Evolutionary conservation across 2,797 vertebrate genomes (phyloP), one percentile per base, ranked within the genome.

Genomic region (Urophycis tenuis): DNA sequence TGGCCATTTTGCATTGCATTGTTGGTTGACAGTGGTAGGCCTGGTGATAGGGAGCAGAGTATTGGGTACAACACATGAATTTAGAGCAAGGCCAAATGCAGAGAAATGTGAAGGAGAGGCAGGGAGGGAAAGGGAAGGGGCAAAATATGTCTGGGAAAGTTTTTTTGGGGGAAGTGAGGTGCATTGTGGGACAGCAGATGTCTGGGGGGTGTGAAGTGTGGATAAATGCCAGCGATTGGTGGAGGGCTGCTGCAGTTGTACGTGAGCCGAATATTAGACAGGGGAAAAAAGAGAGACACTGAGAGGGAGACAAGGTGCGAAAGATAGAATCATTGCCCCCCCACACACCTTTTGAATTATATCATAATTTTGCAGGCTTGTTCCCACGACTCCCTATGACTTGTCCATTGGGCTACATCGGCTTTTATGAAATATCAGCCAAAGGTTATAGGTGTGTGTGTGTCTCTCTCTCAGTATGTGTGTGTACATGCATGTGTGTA

Each of bases 201-300:
- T 15, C 89, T 91, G 93, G 92, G 92, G 94, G 89, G 83, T 92
- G 88, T 92, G 92, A 93, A 94, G 92, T 93, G 93, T 92, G 93
- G 94, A 94, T 95, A 93, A 94, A 93, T 95, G 95, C 94, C 90
- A 94, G 90, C 92, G 94, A 94, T 95, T 96, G 96, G 95, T 93
- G 93, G 93, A 93, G 81, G 80, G 84, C 85, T 95, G 95, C 94
- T 90, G 95, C 95, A 96, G 95, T 94, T 93, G 90, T 92, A 93
- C 95, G 95, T 97, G 96, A 94, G 95, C 90, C 81, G 96, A 95
- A 97, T 98, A 88, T 93, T 84, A 93, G 94, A 95, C 82, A 22
- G 76, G 80, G 81, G 39, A 85, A 91, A 91, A 90, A 91, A 93
- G 84, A 81, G 82, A 79, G 75, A 77, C 93, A 91, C 85, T 90